Base-by-base conservation (phyloP, 1,140 invertebrate species). In the Drosophila elegans region DNA sequence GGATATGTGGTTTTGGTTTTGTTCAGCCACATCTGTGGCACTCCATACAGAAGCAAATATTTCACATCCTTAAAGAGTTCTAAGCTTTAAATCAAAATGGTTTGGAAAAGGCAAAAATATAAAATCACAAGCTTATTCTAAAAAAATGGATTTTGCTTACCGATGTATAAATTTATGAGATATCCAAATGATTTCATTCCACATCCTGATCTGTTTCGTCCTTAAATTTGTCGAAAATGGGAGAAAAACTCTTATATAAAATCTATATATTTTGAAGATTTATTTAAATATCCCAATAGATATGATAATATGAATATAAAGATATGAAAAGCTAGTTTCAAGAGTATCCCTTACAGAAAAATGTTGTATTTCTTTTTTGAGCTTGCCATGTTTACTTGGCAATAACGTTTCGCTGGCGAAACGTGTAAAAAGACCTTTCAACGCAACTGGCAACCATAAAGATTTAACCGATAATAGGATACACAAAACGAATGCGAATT, bases 391-490 rank as follows among this genome's bases (percentile, higher is more conserved):
- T 38, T 34, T 34, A 4, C 44, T 25, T 38, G 34, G 13, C 60
- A 5, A 9, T 11, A 4, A 41, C 10, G 9, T 36, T 16, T 12
- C n/a, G 0, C 2, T 29, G 12, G 11, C 16, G 42, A 53, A 53
- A 72, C 27, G 41, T 54, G 41, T 38, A 29, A 44, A 52, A 54
- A 39, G 2, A 29, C 27, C 39, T 66, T 68, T 68, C 60, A 51
- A 16, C 60, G 46, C 16, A 42, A 21, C 42, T 34, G 66, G 66
- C 49, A 29, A 4, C 64, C 64, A 48, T 56, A 57, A 57, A 69
- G 64, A 69, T 71, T 71, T 54, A 46, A 36, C 27, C 64, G 64
- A 69, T 71, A 57, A 71, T 56, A 9, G 45, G 46, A 51, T 53
- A 34, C 34, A 51, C 36, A 66, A 68, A 68, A 48, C 46, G 21